Base-by-base conservation (phyloP, 2,888 invertebrate genomes). In the Tromatobia lineatoria region DNA sequence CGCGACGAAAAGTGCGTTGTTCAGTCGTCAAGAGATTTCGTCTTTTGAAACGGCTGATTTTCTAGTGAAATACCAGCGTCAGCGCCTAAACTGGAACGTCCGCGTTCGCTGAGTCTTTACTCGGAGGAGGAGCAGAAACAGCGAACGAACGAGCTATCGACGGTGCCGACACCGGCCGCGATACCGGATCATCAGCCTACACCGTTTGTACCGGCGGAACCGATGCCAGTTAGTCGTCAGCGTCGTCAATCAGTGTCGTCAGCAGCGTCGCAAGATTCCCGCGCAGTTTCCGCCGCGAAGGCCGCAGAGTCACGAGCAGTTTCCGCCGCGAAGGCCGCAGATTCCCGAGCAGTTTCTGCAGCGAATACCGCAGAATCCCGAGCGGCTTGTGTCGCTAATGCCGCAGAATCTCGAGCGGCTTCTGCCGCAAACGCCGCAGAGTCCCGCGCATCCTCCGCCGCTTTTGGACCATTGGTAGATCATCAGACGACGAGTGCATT, bases 41-140 rank as follows among this genome's bases (percentile, higher is more conserved):
- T 20, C 70, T 34, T 64, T 66, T n/a, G 61, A 59, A 47, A 15
- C 54, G 54, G 45, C 52, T 76, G 25, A 77, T 77, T 82, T 91
- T 91, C 91, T 89, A 93, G 92, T 83, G 87, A 88, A 47, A 38
- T 85, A 67, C 77, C 88, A 13, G 83, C 84, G 20, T 82, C 87
- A 50, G 67, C 84, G n/a, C 78, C 86, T 66, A 93, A 91, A 85
- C 78, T 90, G 73, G 91, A 92, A 85, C 91, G 93, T 70, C 93
- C 93, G 59, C 92, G 91, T 50, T 92, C 93, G 23, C 82, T 93
- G 76, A 92, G 92, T 75, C 89, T 93, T 57, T 91, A 91, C 77
- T 92, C 92, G 8, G 92, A 92, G 67, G 91, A 91, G 15, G 91
- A 92, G 29, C 90, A 90, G 47, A 91, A 91, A 59, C 90, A 90